These are phyloP conservation scores for Hydraecia micacea DNA, from an alignment of 2,888 invertebrate genomes.

Conservation along the genomic window DNA sequence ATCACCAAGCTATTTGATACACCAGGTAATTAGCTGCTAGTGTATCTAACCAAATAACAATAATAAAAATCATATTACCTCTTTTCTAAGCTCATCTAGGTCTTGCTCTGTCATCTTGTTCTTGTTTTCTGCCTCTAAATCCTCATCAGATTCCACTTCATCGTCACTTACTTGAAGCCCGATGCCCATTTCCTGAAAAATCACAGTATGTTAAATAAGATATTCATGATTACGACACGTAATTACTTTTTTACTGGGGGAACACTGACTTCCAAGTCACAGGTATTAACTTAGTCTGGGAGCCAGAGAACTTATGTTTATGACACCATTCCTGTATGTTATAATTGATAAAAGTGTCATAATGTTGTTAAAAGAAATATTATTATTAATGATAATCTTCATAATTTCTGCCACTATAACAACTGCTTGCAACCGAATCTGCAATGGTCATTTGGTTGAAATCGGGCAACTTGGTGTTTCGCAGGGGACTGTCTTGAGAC, in stretches of 20 bases:
- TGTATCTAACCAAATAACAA: too few species aligned
- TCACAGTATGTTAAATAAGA: neutral
- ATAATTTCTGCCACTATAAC: neutral
- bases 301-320: too few species aligned
- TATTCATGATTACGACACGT: neutral
- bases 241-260: neutral
- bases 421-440: neutral
- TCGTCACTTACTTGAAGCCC: constrained; percentile 82
- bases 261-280: too few species aligned
- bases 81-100: constrained; percentile 78
- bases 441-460: neutral
- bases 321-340: neutral
- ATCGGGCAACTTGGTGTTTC: neutral
- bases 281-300: neutral
- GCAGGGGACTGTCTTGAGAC: neutral
- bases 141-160: constrained; percentile 75
- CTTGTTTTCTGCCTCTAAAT: constrained; percentile 73
- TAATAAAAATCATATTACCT: constrained; percentile 72
- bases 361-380: neutral
- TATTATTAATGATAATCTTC: neutral
- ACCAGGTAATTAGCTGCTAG: neutral
- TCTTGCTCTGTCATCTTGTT: constrained; percentile 86
- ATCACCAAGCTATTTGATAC: neutral
- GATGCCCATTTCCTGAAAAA: constrained; percentile 85
- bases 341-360: neutral